These are phyloP conservation scores for Onychomys torridus DNA, from an alignment of 2,797 vertebrate genomes.

Conservation along the genomic window DNA sequence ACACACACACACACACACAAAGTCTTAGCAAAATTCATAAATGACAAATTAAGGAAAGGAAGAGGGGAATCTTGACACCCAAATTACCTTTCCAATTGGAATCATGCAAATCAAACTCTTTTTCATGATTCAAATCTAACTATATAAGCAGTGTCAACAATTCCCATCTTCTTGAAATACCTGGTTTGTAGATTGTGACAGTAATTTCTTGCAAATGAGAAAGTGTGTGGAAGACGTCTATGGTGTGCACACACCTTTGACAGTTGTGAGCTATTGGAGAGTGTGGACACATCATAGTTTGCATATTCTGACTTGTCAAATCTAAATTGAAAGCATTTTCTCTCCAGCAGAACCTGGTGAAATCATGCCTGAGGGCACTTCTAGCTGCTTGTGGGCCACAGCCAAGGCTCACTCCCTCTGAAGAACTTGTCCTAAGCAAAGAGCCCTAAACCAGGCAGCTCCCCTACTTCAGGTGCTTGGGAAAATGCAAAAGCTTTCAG, in stretches of 20 bases:
- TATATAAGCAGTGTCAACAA: background rate
- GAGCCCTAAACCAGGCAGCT: slow-evolving; percentile 40
- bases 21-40: slow-evolving; percentile 49
- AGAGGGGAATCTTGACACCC: background rate
- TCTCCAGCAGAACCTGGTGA: background rate
- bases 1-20: background rate
- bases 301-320: background rate
- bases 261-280: background rate
- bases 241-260: background rate
- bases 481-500: slow-evolving; percentile 48
- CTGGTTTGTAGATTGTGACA: background rate
- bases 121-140: background rate
- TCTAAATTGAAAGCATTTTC: background rate
- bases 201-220: slow-evolving; percentile 44
- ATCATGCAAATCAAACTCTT: background rate
- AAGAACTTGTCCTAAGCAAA: slow-evolving; percentile 47
- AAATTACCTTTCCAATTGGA: background rate
- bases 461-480: background rate
- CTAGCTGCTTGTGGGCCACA: background rate
- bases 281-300: background rate
- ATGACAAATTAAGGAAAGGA: background rate
- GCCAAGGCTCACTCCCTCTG: slow-evolving; percentile 25
- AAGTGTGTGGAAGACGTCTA: background rate
- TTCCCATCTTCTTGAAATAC: background rate
- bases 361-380: background rate